Conservation (phyloP, 2,797 vertebrate genomes). For the Anomalospiza imberbis region DNA sequence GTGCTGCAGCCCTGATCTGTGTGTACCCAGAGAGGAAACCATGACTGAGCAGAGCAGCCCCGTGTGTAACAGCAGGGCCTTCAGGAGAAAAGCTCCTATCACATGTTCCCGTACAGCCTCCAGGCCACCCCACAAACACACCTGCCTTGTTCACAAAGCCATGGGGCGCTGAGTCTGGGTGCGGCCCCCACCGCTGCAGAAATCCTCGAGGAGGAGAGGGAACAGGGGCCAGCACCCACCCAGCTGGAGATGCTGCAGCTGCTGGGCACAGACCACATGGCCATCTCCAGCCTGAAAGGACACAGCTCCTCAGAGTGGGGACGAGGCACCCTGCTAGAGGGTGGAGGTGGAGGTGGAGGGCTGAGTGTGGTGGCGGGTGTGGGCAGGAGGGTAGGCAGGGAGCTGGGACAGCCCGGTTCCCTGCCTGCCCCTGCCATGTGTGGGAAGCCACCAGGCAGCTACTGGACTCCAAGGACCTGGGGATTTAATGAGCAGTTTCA, state of each 20-base stretch:
- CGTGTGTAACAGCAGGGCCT: not conserved
- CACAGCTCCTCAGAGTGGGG: not conserved
- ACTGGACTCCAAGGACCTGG: not conserved
- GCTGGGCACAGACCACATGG: not conserved
- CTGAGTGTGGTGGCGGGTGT: accelerated
- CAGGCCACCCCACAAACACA: not conserved
- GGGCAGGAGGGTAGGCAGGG: not conserved
- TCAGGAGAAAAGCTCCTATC: not conserved
- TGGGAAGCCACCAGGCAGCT: not conserved
- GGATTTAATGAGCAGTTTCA: not conserved
- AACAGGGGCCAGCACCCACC: not conserved
- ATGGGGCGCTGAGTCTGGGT: accelerated
- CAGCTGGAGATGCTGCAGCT: not conserved
- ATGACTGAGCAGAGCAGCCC: not conserved
- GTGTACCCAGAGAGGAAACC: not conserved
- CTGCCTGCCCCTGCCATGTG: not conserved
- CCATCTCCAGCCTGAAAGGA: not conserved
- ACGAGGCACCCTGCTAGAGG: accelerated
- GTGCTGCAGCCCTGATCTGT: not conserved
- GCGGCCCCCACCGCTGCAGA: accelerated
- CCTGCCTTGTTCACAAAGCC: not conserved
- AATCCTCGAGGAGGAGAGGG: accelerated
- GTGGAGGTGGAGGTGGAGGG: not conserved
- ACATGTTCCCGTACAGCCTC: not conserved
- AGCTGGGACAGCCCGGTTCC: not conserved